Percentiles rank a stretch among this genome's conserved stretches.
phyloP scores from a whole-genome alignment of 2,113 vertebrate species.

The Tinamus guttatus region DNA sequence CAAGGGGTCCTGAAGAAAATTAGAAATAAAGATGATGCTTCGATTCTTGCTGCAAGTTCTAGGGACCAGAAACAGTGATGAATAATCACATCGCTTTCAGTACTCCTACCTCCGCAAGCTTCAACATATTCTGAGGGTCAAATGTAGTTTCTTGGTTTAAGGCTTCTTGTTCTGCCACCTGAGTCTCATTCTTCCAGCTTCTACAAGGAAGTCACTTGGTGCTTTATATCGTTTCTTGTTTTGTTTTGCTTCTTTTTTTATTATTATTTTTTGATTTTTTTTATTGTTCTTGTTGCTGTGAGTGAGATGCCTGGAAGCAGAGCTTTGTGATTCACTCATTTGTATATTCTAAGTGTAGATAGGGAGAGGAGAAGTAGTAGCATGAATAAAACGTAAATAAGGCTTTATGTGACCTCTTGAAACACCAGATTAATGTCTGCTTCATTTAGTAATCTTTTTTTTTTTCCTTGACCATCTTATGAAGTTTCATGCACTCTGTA shows the following conservation, averaged over 20 bases:
- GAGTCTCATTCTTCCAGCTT: neutral
- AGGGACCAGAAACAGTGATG: neutral
- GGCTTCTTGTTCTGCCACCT: neutral
- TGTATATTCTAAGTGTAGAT: neutral
- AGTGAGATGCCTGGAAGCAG: neutral
- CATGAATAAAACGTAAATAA: slow-evolving; percentile 42
- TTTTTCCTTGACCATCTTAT: neutral
- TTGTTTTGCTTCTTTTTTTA: neutral
- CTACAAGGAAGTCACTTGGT: neutral
- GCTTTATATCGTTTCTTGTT: neutral
- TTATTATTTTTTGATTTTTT: neutral
- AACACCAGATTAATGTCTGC: slow-evolving; percentile 34
- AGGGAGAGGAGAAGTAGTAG: neutral
- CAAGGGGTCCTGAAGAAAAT: neutral
- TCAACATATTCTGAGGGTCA: neutral
- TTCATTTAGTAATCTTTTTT: neutral
- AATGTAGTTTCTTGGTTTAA: neutral
- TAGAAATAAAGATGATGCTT: neutral
- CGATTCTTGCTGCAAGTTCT: neutral
- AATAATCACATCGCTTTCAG: neutral
- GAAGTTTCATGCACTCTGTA: neutral
- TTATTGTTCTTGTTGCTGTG: neutral
- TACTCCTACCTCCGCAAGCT: neutral
- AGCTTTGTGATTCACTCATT: slow-evolving; percentile 3
- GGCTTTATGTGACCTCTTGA: slow-evolving; percentile 23